A percentile compares a stretch with the other conserved stretches of the same genome.
Conservation (phyloP, 2,797 vertebrate genomes). For the Centroberyx gerrardi region DNA sequence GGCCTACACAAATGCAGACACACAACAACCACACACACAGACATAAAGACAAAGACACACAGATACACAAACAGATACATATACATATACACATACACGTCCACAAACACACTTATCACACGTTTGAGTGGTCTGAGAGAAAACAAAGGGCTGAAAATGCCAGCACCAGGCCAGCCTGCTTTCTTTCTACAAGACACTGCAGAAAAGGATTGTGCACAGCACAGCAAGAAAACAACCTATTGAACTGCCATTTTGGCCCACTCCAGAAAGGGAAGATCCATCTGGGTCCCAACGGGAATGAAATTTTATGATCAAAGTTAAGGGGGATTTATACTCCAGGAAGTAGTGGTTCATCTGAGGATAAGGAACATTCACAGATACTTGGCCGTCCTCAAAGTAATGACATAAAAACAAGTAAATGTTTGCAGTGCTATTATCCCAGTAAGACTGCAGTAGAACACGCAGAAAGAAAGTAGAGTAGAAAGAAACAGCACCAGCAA, state of each 20-base stretch:
- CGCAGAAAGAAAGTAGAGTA: neutral
- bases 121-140: neutral
- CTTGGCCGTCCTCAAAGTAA: neutral
- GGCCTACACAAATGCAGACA: neutral
- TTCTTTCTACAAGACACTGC: conserved; percentile 17
- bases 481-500: neutral
- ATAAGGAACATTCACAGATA: conserved; percentile 15
- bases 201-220: conserved; percentile 39
- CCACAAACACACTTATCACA: neutral
- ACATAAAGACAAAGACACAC: neutral
- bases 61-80: neutral
- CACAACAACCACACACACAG: neutral
- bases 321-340: conserved; percentile 26
- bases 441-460: neutral
- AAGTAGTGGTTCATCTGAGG: conserved; percentile 43
- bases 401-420: conserved; percentile 8
- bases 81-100: neutral
- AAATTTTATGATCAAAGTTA: conserved; percentile 51
- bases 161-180: neutral
- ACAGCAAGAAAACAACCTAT: conserved; percentile 46
- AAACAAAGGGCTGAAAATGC: conserved; percentile 19
- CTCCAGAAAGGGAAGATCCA: conserved; percentile 28
- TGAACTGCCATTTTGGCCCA: conserved; percentile 39
- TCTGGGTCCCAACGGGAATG: conserved; percentile 41
- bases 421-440: neutral